Conservation (phyloP, 2,113 vertebrate species). For the Brachypodius melanocephalos region DNA sequence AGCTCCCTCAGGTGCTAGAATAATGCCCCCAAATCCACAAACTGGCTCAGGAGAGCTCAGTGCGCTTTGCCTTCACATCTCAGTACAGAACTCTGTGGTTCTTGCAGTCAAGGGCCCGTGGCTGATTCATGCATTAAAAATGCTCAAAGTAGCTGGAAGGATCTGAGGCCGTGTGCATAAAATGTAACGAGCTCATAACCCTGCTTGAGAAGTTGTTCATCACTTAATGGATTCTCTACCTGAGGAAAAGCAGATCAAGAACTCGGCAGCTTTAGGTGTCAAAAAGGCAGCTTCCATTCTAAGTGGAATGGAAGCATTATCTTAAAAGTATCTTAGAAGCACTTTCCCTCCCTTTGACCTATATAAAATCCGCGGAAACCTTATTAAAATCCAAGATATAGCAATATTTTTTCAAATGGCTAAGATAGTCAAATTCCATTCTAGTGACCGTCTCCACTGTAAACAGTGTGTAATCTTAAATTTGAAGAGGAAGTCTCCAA, state of each 20-base stretch:
- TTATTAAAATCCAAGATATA: constrained; percentile 26
- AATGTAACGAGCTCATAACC: not conserved
- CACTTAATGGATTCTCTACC: not conserved
- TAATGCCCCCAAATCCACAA: not conserved
- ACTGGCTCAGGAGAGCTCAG: not conserved
- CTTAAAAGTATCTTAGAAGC: constrained; percentile 33
- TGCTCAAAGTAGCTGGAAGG: not conserved
- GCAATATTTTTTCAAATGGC: constrained; percentile 27
- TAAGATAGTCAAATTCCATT: constrained; percentile 52
- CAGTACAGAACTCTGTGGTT: not conserved
- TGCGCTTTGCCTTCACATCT: not conserved
- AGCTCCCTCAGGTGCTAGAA: not conserved
- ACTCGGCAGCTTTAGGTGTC: not conserved
- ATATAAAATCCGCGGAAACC: constrained; percentile 35
- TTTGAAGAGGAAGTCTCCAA: constrained; percentile 28
- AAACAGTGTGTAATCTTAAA: constrained; percentile 18
- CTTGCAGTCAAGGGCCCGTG: not conserved
- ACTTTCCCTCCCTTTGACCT: constrained; percentile 40
- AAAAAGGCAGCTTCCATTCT: constrained; percentile 12
- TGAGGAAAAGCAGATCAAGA: constrained; percentile 24
- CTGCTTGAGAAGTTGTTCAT: not conserved
- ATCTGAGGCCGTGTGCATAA: not conserved
- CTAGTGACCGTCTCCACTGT: not conserved
- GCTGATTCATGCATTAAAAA: not conserved
- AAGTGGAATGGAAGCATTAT: not conserved